Percentiles rank a stretch among this genome's conserved stretches.
These are phyloP conservation scores for Tenebrosternarchus preto DNA, from an alignment of 2,113 vertebrate genomes.

Conservation along the genomic window DNA sequence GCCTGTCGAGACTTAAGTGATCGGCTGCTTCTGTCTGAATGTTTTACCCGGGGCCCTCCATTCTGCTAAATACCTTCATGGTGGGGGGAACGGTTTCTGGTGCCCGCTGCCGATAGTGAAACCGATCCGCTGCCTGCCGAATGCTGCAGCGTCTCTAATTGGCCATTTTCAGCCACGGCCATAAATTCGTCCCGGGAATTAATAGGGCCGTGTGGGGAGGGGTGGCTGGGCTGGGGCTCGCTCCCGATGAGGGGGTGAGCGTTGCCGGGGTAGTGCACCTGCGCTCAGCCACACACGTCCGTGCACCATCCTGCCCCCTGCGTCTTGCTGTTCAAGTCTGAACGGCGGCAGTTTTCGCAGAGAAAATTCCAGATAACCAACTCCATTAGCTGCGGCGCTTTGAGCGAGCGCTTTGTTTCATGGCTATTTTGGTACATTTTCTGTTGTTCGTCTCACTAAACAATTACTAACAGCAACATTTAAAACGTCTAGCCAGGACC, in stretches of 20 bases:
- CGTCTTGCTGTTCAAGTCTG: not conserved
- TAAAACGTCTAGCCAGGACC: not conserved
- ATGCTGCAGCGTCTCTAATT: constrained; percentile 69
- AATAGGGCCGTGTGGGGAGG: constrained; percentile 72
- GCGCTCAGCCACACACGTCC: not conserved
- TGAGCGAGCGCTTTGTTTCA: not conserved
- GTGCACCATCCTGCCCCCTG: too few relatives aligned
- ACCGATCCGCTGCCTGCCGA: constrained; percentile 71
- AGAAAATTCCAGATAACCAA: not conserved
- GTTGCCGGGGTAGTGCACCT: too few relatives aligned
- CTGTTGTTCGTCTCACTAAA: not conserved
- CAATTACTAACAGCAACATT: too few relatives aligned
- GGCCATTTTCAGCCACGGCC: constrained; percentile 69
- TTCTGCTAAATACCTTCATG: constrained; percentile 29
- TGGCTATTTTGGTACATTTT: not conserved
- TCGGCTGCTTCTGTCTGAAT: constrained; percentile 38
- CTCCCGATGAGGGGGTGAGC: too few relatives aligned
- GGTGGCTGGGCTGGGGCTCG: constrained; percentile 49
- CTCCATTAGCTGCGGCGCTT: not conserved
- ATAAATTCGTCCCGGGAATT: constrained; percentile 73
- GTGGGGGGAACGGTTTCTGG: constrained; percentile 34
- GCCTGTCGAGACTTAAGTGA: constrained; percentile 44
- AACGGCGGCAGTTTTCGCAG: not conserved
- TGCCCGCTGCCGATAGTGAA: constrained; percentile 61
- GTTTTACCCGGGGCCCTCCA: constrained; percentile 20